Evolutionary conservation across 2,113 vertebrate species (phyloP).

Genomic region (Nycticebus coucang): DNA sequence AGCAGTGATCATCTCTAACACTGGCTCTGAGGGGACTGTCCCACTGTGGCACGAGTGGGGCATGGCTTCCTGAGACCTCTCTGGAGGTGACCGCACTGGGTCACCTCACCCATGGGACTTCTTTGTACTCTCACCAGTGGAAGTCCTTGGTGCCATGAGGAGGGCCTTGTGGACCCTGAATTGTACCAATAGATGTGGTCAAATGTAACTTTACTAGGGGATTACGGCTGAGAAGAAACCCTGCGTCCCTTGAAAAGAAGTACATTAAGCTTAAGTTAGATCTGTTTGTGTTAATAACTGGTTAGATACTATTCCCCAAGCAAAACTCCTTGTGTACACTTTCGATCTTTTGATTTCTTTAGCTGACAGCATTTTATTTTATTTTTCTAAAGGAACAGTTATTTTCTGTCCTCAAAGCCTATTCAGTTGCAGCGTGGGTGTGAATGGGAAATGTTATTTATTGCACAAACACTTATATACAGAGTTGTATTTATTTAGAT

Average conservation of each 20-base stretch:
- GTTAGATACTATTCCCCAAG: not conserved
- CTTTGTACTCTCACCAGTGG: rapidly evolving
- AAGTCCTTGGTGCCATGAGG: no score
- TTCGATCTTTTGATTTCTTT: slow-evolving; percentile 55
- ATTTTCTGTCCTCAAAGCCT: slow-evolving; percentile 63
- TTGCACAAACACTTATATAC: slow-evolving; percentile 38
- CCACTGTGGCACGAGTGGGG: rapidly evolving
- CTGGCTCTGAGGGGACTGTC: rapidly evolving
- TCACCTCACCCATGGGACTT: not conserved
- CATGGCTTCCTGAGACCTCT: not conserved
- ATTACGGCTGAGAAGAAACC: not conserved
- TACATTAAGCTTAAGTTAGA: not conserved
- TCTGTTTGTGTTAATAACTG: slow-evolving; percentile 52
- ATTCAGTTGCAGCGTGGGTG: slow-evolving; percentile 61
- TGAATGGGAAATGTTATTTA: slow-evolving; percentile 71
- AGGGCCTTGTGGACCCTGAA: not conserved
- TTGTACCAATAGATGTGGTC: not conserved
- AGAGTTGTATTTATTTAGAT: slow-evolving; percentile 61
- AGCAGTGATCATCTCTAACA: rapidly evolving
- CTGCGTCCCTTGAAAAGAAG: not conserved
- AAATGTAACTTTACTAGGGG: not conserved
- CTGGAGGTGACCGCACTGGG: rapidly evolving
- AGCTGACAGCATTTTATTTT: slow-evolving; percentile 65
- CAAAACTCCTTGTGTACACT: not conserved
- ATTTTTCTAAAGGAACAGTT: slow-evolving; percentile 44